Base-by-base conservation (phyloP, 2,113 vertebrate species). In the Uria lomvia region DNA sequence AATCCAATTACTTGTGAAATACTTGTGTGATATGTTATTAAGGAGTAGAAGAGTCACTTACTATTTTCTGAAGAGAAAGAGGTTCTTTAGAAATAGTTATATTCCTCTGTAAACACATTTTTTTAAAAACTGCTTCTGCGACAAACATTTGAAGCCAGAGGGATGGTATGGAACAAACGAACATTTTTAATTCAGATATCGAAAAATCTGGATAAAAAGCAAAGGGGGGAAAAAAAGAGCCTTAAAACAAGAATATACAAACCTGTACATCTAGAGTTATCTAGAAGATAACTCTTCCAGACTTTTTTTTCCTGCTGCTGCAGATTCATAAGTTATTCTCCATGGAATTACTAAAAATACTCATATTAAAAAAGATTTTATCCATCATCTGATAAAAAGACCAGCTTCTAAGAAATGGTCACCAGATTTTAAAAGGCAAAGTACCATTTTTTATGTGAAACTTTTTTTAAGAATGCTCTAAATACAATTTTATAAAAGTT, bases 31-130 rank as follows among this genome's bases (percentile, higher is more conserved):
- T 49, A 78, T 1, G 26, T 32, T 78, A 68, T 67, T 73, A 93
- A 73, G 8, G 9, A 73, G 23, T 7, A 40, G 18, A 68, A 96
- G n/a, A 23, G 22, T 42, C 92, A 72, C 97, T 98, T 97, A 98
- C 98, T 91, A 99, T 98, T 98, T 99, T 99, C 91, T 98, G 98
- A 56, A 99, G 98, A 77, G 98, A 99, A 36, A 99, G 98, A 22
- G 97, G 97, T 63, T 98, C 98, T 29, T 95, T 86, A 83, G 97
- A 97, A 87, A 98, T 15, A 85, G 63, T 71, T 75, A 98, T 76
- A 56, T 96, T 98, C 88, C 95, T 98, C 88, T 97, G 97, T 76
- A 97, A 97, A 95, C 98, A 99, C 43, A 99, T 90, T 85, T 97
- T 98, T 94, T 98, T 98, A 97, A 99, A 99, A 79, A 99, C 77